Evolutionary conservation across 2,888 invertebrate genomes (phyloP), one percentile per base, ranked within the genome.

Genomic region (Dynastes hyllus): DNA sequence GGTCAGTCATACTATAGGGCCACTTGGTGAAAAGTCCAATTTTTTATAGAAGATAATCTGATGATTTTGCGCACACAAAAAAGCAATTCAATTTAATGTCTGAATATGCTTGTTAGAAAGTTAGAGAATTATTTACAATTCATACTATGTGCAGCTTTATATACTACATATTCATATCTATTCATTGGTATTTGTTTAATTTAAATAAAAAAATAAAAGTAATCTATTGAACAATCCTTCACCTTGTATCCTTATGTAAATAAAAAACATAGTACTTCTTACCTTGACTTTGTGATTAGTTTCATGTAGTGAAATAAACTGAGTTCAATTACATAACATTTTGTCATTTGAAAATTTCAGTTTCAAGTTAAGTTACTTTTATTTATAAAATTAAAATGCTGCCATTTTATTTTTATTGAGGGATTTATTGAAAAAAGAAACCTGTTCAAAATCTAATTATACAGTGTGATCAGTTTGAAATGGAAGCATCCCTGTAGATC

Each of bases 11-110:
- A 29, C 51, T 27, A 50, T 69, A 13, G 27, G 51, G 50, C 45
- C 11, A 69, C 69, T 69, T 5, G 51, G 51, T 69, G 27, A 50
- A 66, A 69, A 51, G 69, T 69, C 69, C 66, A 66, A 37, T 40
- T 55, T 22, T 55, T 66, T 40, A 16, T 40, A 32, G 6, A 65
- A 32, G 6, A 65, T 29, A 32, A 45, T 45, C 11, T 45, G 2
- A 11, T 45, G n/a, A 65, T 22, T 66, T 32, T 9, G 13, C 3
- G 13, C 3, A 66, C 6, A 40, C 8, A 40, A 66, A 40, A 16
- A 16, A 8, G 5, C 6, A 16, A n/a, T 8, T 0, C 32, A 37
- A 37, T 5, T 37, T 37, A 37, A 32, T 5, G 3, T 40, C 40
- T 9, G 9, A 40, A 6, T 40, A 40, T 40, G 9, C 1, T 37